A percentile compares a stretch with the other conserved stretches of the same genome.
phyloP scores from a whole-genome alignment of 2,888 invertebrate species.

The Drosophila vallismaia region DNA sequence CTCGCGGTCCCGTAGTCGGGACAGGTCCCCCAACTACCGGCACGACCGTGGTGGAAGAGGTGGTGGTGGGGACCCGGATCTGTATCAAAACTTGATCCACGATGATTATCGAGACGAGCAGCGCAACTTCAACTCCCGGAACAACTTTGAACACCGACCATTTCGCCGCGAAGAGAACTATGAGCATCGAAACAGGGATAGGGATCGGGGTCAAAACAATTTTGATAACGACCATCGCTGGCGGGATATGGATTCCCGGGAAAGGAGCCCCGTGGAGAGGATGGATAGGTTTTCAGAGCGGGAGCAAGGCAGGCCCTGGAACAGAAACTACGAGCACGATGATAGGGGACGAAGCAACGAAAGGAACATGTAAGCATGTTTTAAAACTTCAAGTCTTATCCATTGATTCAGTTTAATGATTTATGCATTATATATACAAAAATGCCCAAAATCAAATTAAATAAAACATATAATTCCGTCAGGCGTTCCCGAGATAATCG shows the following conservation, averaged over 20 bases:
- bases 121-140: conserved; percentile 61
- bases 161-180: conserved; percentile 61
- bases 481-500: conserved; percentile 20
- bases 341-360: conserved; percentile 25
- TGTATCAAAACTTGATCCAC: conserved; percentile 82
- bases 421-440: too few species aligned
- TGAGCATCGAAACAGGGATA: conserved; percentile 34
- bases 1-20: conserved; percentile 82
- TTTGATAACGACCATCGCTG: conserved; percentile 46
- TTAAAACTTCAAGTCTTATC: too few species aligned
- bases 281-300: conserved; percentile 16
- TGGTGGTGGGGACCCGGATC: conserved; percentile 78
- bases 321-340: conserved; percentile 19
- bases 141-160: conserved; percentile 34
- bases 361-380: conserved; percentile 6
- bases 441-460: neutral
- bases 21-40: conserved; percentile 63
- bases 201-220: conserved; percentile 43
- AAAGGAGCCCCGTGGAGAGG: conserved; percentile 18
- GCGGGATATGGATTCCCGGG: conserved; percentile 17
- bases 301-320: conserved; percentile 16
- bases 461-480: neutral
- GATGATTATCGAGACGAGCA: conserved; percentile 82
- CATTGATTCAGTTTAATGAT: too few species aligned
- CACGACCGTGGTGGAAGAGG: conserved; percentile 64